Percentiles rank a stretch among this genome's conserved stretches.
Conservation (phyloP, 2,888 invertebrate species). For the Gryllus longicercus region DNA sequence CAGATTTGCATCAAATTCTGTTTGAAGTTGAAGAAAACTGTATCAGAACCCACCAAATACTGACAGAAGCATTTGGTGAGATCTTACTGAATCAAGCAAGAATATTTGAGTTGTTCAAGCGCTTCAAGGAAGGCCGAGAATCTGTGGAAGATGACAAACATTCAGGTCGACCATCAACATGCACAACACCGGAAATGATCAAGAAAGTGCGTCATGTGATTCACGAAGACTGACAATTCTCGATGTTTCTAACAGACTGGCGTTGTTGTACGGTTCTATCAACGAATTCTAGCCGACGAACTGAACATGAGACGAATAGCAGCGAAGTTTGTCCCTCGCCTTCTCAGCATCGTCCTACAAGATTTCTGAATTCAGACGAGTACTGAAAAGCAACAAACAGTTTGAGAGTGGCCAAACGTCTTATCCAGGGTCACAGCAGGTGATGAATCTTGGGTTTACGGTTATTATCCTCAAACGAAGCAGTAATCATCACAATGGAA, state of each 20-base stretch:
- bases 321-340: neutral
- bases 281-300: neutral
- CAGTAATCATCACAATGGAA: neutral
- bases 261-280: neutral
- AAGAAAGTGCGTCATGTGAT: neutral
- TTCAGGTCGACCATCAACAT: constrained; percentile 19
- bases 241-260: neutral
- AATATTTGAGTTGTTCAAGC: no score
- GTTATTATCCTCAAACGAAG: neutral
- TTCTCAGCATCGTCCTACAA: neutral
- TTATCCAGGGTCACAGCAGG: neutral
- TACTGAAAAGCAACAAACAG: neutral
- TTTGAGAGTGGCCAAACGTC: neutral
- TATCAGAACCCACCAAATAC: neutral
- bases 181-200: neutral
- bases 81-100: neutral
- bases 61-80: neutral
- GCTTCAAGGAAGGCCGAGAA: neutral
- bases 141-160: constrained; percentile 20
- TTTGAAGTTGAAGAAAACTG: neutral
- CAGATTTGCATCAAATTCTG: neutral
- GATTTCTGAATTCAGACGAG: neutral
- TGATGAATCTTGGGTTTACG: neutral
- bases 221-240: constrained; percentile 11
- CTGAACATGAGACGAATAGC: neutral